Evolutionary conservation across 1,140 invertebrate genomes (phyloP).

Genomic region (Scaptomyza pallida): DNA sequence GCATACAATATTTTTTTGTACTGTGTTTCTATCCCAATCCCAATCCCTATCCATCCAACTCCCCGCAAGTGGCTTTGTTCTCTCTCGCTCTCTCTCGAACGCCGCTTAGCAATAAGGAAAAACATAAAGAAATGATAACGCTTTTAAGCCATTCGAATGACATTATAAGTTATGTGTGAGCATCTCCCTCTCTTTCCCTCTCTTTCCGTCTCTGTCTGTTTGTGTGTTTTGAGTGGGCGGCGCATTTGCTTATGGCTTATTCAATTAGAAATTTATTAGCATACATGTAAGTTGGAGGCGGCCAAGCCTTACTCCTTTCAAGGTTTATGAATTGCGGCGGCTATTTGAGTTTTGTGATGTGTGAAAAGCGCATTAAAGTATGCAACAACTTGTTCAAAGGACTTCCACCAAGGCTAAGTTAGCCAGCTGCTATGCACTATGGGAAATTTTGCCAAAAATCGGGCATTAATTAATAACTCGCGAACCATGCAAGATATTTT

Average conservation of each 20-base stretch:
- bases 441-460: no score
- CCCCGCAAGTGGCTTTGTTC: conserved; percentile 9
- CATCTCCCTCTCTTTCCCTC: conserved; percentile 1
- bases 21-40: conserved; percentile 6
- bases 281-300: conserved; percentile 33
- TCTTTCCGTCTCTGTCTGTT: conserved; percentile 1
- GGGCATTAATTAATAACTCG: no score
- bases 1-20: conserved; percentile 68
- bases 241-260: conserved; percentile 59
- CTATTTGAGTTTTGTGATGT: conserved; percentile 34
- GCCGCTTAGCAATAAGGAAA: conserved; percentile 61
- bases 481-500: no score
- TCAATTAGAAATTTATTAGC: conserved; percentile 72
- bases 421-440: conserved; percentile 1
- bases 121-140: conserved; percentile 64
- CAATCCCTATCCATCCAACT: background rate
- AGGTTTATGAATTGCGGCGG: conserved; percentile 37
- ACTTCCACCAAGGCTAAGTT: background rate
- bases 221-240: conserved; percentile 3
- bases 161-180: conserved; percentile 61
- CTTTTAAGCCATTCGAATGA: conserved; percentile 66
- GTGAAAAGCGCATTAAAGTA: conserved; percentile 35
- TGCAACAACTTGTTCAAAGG: conserved; percentile 32
- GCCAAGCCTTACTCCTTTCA: conserved; percentile 7
- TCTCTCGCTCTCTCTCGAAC: background rate